phyloP scores from a whole-genome alignment of 2,888 invertebrate genomes.

The Neoscelio sp. region DNA sequence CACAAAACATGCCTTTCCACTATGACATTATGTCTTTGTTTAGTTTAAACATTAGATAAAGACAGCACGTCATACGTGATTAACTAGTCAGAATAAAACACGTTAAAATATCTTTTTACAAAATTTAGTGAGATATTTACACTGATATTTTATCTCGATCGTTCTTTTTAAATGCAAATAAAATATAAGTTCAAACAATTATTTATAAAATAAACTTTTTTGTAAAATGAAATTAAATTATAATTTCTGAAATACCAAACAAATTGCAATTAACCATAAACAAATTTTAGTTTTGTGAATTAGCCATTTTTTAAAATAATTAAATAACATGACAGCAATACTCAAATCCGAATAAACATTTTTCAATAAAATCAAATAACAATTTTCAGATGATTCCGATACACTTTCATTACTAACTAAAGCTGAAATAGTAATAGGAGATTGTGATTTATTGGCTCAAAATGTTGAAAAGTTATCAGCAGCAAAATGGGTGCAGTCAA shows the following conservation, averaged over 20 bases:
- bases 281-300: too few relatives aligned
- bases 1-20: conserved; percentile 15
- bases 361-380: background rate
- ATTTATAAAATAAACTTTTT: too few relatives aligned
- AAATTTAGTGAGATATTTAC: background rate
- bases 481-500: conserved; percentile 83
- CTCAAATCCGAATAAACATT: too few relatives aligned
- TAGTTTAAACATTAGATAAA: background rate
- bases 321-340: too few relatives aligned
- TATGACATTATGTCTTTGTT: background rate
- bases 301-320: too few relatives aligned
- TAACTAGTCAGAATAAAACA: conserved; percentile 27
- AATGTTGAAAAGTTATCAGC: conserved; percentile 79
- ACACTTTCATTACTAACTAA: conserved; percentile 30
- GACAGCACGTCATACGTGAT: background rate
- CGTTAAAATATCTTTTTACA: background rate
- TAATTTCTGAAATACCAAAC: too few relatives aligned
- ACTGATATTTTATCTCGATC: too few relatives aligned
- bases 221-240: too few relatives aligned
- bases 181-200: too few relatives aligned
- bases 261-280: too few relatives aligned
- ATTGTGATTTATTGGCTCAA: conserved; percentile 81
- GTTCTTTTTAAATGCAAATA: too few relatives aligned
- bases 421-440: conserved; percentile 82
- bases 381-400: conserved; percentile 29